Evolutionary conservation across 1,140 invertebrate species (phyloP), one percentile per base, ranked within the genome.

Genomic region (Brachionus rotundiformis): DNA sequence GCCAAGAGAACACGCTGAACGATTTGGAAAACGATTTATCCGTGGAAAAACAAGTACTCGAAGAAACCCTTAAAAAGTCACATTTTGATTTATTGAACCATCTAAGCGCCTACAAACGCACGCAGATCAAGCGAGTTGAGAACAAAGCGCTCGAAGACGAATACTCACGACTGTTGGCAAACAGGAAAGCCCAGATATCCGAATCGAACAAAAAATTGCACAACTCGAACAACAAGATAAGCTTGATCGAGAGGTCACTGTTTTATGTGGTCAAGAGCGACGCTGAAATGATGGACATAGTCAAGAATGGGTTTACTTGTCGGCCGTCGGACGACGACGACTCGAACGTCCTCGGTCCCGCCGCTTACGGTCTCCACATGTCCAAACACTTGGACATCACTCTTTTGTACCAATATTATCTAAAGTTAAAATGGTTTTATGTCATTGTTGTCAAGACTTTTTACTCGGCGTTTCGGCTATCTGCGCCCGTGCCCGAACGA

Each of bases 371-470:
- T 39, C 7, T 79, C 25, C 76, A 79, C 47, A 11, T 79, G 29
- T 59, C 31, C 23, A 79, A 79, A 39, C 59, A 59, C 27, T 4
- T 79, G 5, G 76, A 79, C 7, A 25, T 73, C 3, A 79, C 76
- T 79, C 47, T 79, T 7, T 25, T 79, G 76, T 73, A 73, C 25
- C 33, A 73, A 44, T 73, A 73, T 73, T 73, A 8, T 41, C 19
- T 44, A 25, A 73, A 73, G 23, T 25, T 44, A 47, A 73, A 73
- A 73, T 73, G 13, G 19, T 41, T 73, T 29, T 73, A 44, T 29
- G 39, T 73, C 13, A 44, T 73, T 44, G 36, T 73, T 73, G 68
- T 73, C 16, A 73, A 73, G 27, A 44, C 68, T 25, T 73, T 73
- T 73, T 73, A 44, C 41, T 73, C 39, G 10, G 19, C 16, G 5